A percentile compares a stretch with the other conserved stretches of the same genome.
phyloP scores from a whole-genome alignment of 2,113 vertebrate species.

The Rhinoptilus africanus region DNA sequence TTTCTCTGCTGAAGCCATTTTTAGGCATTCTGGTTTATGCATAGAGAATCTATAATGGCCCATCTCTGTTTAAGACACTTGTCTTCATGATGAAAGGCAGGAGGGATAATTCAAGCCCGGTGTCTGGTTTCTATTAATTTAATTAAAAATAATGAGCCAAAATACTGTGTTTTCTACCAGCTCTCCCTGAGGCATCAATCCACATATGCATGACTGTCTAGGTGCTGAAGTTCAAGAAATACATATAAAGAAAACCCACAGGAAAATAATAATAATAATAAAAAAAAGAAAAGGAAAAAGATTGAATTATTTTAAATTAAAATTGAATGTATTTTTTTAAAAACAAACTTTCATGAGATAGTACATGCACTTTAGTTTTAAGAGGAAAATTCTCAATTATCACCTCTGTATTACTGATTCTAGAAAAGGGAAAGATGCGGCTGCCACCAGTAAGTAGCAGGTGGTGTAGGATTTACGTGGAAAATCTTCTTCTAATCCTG shows the following conservation, averaged over 20 bases:
- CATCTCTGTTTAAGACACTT: background rate
- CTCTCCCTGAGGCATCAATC: background rate
- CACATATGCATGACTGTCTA: background rate
- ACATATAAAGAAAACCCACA: background rate
- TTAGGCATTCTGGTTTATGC: background rate
- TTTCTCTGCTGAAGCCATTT: background rate
- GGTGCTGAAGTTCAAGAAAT: background rate
- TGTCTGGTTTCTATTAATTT: constrained; percentile 28
- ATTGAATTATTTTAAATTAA: background rate
- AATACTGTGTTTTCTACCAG: background rate
- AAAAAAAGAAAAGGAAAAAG: no score
- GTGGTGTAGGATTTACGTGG: background rate
- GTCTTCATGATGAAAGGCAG: background rate
- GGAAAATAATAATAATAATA: no score
- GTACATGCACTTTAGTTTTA: background rate
- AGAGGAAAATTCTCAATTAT: background rate
- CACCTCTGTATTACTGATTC: background rate
- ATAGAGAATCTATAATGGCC: background rate
- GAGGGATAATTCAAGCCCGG: background rate
- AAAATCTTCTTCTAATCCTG: background rate
- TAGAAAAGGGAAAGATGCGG: background rate
- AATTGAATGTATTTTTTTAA: background rate
- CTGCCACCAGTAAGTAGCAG: background rate
- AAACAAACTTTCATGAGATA: background rate
- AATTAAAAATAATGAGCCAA: constrained; percentile 11